Conservation (phyloP, 2,797 vertebrate genomes). For the Podarcis lilfordi region DNA sequence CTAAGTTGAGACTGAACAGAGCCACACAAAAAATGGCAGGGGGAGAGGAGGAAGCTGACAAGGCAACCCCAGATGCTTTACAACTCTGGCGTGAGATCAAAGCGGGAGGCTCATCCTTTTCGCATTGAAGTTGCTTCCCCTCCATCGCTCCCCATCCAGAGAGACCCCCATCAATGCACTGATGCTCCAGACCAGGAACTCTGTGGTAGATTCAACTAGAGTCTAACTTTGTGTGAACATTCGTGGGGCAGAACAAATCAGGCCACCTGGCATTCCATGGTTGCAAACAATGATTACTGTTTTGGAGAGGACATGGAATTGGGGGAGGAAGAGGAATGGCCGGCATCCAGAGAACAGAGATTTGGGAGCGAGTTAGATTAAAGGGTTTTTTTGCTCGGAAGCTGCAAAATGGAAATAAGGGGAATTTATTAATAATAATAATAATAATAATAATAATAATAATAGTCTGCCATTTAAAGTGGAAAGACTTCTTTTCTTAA, state of each 20-base stretch:
- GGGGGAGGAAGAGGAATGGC: not conserved
- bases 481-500: not conserved
- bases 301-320: not conserved
- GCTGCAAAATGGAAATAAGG: not conserved
- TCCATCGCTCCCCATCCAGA: not conserved
- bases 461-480: not conserved
- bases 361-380: not conserved
- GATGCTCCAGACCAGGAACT: not conserved
- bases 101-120: not conserved
- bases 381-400: not conserved
- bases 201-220: not conserved
- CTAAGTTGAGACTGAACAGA: constrained; percentile 24
- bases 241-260: not conserved
- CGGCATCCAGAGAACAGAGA: not conserved
- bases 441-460: not conserved
- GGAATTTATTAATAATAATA: not conserved
- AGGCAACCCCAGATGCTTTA: not conserved
- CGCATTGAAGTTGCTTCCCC: constrained; percentile 4
- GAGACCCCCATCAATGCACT: not conserved
- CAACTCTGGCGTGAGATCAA: constrained; percentile 25
- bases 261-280: not conserved
- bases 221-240: not conserved
- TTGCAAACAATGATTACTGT: not conserved
- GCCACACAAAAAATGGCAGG: not conserved
- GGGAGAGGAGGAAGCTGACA: not conserved